These are phyloP conservation scores for Pholis gunnellus DNA, from an alignment of 2,113 vertebrate species.

Conservation along the genomic window DNA sequence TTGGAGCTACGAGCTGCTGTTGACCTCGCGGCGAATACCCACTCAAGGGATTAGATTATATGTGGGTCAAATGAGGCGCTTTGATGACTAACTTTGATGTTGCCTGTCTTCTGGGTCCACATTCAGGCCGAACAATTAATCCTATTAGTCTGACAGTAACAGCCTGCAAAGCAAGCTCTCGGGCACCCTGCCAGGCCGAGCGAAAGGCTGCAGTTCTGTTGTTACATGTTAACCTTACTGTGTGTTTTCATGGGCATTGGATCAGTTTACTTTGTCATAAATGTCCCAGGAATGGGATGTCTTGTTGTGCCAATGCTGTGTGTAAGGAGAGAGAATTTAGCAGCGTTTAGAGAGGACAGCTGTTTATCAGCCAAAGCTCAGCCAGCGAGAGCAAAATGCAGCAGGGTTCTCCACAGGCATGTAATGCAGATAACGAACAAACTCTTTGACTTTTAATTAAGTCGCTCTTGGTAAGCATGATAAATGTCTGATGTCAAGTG, in stretches of 20 bases:
- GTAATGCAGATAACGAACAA: conserved; percentile 14
- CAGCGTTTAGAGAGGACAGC: conserved; percentile 21
- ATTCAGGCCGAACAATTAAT: conserved; percentile 51
- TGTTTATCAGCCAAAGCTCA: conserved; percentile 30
- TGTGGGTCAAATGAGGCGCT: conserved; percentile 72
- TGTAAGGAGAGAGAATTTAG: conserved; percentile 33
- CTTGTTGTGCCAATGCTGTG: conserved; percentile 23
- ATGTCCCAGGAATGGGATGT: conserved; percentile 33
- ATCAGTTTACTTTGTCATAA: conserved; percentile 59
- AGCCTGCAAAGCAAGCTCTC: conserved; percentile 17
- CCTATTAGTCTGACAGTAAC: conserved; percentile 50
- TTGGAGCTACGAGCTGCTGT: conserved; percentile 31
- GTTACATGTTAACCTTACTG: conserved; percentile 34
- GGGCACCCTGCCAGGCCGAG: conserved; percentile 27
- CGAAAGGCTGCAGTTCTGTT: conserved; percentile 28
- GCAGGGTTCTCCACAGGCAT: conserved; percentile 15
- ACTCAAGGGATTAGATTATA: conserved; percentile 79
- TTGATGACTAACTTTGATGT: conserved; percentile 80
- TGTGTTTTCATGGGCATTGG: conserved; percentile 51
- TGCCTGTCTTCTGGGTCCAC: conserved; percentile 53
- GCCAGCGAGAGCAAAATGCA: conserved; percentile 18
- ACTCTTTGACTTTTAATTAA: conserved; percentile 20
- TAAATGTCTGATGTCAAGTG: conserved; percentile 21
- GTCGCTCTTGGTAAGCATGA: conserved; percentile 17
- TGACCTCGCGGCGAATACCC: conserved; percentile 59